Evolutionary conservation across 2,797 vertebrate genomes (phyloP), one percentile per base, ranked within the genome.

Genomic region (Pipistrellus pipistrellus): DNA sequence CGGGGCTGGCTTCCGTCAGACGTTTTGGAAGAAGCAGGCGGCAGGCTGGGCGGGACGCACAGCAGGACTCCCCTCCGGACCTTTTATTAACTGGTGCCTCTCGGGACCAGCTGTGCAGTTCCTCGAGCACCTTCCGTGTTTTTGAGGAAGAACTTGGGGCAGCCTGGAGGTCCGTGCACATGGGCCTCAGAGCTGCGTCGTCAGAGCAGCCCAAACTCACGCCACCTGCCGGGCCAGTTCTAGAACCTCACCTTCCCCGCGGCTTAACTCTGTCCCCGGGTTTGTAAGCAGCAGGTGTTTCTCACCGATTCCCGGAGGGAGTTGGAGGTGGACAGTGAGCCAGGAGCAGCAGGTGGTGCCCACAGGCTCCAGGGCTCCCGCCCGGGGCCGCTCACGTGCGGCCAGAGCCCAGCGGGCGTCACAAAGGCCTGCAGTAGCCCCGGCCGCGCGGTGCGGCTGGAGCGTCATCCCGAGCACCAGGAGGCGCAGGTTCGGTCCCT

Each of bases 1-100:
- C 0, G 30, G 11, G 12, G 17, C 27, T 72, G 51, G 51, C 51
- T 51, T 51, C 17, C 11, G 51, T 18, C 51, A 51, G 76, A 51
- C 0, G 4, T 21, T n/a, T 30, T 10, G 68, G 18, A 55, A 71
- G 25, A 41, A 6, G 25, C 18, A 14, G 46, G 44, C 2, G 3
- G 18, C 32, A 1, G 68, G 27, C 6, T 7, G 35, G 1, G 20
- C 1, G 1, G 21, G 11, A 4, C 1, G 13, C 17, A 3, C 18
- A n/a, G 27, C 27, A 7, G 1, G 57, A 13, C 38, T 44, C 27
- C 53, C 71, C 41, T 46, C 53, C 2, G 21, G 53, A 23, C 53
- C 53, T 81, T n/a, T 41, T 30, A 32, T 35, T 30, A 17, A 10
- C 30, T 41, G 38, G 23, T 30, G 20, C 32, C 5, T 9, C 8